These are phyloP conservation scores for Nyctalus aviator DNA, from an alignment of 2,797 vertebrate genomes.

Conservation along the genomic window DNA sequence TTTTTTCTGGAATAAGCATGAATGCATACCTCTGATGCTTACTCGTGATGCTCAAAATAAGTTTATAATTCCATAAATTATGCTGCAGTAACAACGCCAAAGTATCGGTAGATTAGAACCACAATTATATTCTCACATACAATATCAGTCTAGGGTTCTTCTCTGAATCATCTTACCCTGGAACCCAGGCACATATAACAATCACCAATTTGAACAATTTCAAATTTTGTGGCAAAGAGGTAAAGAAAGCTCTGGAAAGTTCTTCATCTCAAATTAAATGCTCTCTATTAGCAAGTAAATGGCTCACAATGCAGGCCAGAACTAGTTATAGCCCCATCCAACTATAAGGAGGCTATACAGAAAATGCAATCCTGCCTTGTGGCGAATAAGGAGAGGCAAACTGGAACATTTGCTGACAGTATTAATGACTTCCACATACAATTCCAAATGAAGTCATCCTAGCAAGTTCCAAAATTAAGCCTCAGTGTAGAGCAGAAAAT, in stretches of 20 bases:
- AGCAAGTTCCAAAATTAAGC: neutral
- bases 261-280: neutral
- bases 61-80: constrained; percentile 29
- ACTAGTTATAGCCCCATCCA: neutral
- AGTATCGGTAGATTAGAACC: neutral
- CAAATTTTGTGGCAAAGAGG: neutral
- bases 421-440: neutral
- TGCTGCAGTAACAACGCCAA: neutral
- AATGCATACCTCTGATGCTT: neutral
- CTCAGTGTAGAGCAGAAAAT: neutral
- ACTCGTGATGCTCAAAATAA: neutral
- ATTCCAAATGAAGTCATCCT: constrained; percentile 20
- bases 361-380: neutral
- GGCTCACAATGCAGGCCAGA: neutral
- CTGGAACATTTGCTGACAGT: neutral
- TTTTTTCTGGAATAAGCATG: neutral
- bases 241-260: neutral
- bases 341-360: neutral
- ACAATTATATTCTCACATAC: neutral
- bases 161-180: neutral
- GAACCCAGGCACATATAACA: neutral
- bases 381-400: neutral
- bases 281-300: constrained; percentile 7
- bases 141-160: neutral
- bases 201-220: neutral